Conservation (phyloP, 2,797 vertebrate genomes). For the Sciurus carolinensis region DNA sequence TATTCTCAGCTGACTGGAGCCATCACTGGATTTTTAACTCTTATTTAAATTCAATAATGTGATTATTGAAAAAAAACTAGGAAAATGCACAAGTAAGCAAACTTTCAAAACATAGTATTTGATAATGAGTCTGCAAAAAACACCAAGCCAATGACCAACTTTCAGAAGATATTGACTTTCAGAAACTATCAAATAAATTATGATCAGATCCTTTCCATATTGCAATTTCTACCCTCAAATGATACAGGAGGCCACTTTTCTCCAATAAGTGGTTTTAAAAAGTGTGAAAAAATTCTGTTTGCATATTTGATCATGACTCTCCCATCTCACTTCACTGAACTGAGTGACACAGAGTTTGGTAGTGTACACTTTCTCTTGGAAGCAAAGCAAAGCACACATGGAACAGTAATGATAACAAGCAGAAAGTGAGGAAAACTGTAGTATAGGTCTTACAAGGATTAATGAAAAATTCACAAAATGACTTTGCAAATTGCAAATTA, state of each 20-base stretch:
- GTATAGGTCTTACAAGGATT: background rate
- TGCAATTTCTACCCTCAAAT: background rate
- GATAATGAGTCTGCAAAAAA: background rate
- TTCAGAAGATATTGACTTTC: background rate
- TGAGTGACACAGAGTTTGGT: background rate
- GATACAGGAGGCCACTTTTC: background rate
- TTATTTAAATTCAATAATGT: constrained; percentile 14
- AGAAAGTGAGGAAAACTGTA: background rate
- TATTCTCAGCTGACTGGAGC: background rate
- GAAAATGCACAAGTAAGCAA: background rate
- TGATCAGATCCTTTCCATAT: background rate
- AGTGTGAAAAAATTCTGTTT: background rate
- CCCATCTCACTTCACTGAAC: background rate
- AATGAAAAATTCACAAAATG: background rate
- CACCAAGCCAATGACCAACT: background rate
- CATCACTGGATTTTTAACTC: constrained; percentile 13
- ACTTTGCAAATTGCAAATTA: constrained; percentile 10
- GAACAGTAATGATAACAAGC: background rate
- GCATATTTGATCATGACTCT: background rate
- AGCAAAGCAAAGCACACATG: background rate
- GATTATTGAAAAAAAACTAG: constrained; percentile 17
- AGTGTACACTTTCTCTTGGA: background rate
- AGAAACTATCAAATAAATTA: background rate
- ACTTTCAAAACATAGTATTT: constrained; percentile 18
- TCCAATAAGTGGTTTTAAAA: background rate